Conservation (phyloP, 2,888 invertebrate species). For the Trachelus stipa region DNA sequence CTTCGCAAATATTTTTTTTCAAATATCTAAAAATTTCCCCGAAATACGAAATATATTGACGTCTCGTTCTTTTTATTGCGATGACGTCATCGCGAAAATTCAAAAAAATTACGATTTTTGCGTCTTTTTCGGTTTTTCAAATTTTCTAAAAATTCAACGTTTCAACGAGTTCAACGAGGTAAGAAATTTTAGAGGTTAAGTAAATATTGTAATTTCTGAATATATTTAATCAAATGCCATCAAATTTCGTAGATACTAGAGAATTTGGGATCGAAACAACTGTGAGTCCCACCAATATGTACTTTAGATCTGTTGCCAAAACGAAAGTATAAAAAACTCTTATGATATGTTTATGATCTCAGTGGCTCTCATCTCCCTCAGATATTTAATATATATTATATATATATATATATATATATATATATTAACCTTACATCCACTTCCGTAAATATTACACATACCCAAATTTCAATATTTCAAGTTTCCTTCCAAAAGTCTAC, state of each 20-base stretch:
- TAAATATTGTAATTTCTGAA: too few relatives aligned
- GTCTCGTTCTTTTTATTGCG: not conserved
- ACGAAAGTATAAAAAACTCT: conserved; percentile 22
- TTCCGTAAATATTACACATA: not conserved
- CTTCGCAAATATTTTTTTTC: not conserved
- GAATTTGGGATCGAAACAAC: not conserved
- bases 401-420: too few relatives aligned
- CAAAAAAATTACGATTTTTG: not conserved
- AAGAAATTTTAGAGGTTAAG: too few relatives aligned
- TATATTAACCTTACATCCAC: not conserved
- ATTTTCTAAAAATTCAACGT: too few relatives aligned
- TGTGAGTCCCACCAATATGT: not conserved
- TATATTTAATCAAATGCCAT: not conserved
- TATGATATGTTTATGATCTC: conserved; percentile 21
- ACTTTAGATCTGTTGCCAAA: conserved; percentile 31
- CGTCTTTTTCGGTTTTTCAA: too few relatives aligned
- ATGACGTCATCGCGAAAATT: not conserved
- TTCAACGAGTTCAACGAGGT: too few relatives aligned
- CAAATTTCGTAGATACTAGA: not conserved
- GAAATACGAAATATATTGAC: not conserved
- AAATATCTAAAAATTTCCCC: not conserved
- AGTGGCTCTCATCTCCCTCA: conserved; percentile 5
- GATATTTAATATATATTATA: not conserved
- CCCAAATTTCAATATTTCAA: not conserved
- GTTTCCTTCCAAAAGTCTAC: too few relatives aligned